phyloP scores from a whole-genome alignment of 2,888 invertebrate genomes.

The Cremastobaeus sp. region DNA sequence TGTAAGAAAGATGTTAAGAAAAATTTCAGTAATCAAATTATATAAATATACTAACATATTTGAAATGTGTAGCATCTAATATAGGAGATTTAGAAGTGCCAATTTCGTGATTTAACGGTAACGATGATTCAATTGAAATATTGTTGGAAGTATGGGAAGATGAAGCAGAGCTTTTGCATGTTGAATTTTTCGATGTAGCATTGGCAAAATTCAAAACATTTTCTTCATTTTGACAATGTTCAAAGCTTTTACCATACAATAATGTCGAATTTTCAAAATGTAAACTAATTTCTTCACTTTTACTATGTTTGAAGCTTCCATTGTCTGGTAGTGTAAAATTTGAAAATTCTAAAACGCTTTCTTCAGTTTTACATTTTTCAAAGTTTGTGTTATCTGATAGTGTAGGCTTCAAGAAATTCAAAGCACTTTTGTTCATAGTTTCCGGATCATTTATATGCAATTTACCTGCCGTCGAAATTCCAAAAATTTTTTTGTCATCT shows the following conservation, averaged over 20 bases:
- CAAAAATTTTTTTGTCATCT: background rate
- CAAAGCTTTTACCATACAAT: too few species aligned
- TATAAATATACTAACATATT: too few species aligned
- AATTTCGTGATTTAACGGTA: background rate
- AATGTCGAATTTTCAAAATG: too few species aligned
- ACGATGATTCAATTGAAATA: background rate
- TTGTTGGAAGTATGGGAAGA: background rate
- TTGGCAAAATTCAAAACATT: background rate
- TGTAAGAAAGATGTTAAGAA: too few species aligned
- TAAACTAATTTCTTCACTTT: too few species aligned
- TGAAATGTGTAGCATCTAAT: background rate
- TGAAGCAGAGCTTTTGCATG: background rate
- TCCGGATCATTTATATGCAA: too few species aligned
- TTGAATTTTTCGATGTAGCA: background rate
- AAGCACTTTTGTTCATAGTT: too few species aligned
- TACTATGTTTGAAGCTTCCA: too few species aligned
- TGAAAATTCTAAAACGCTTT: constrained; percentile 2
- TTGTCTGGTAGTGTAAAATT: background rate
- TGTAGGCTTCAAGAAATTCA: background rate
- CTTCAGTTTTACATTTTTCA: background rate
- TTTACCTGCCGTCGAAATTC: too few species aligned
- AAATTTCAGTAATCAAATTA: too few species aligned
- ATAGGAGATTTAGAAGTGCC: background rate
- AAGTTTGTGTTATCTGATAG: background rate
- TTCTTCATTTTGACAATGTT: background rate